phyloP scores from a whole-genome alignment of 1,140 invertebrate species.

The Agrilus planipennis region DNA sequence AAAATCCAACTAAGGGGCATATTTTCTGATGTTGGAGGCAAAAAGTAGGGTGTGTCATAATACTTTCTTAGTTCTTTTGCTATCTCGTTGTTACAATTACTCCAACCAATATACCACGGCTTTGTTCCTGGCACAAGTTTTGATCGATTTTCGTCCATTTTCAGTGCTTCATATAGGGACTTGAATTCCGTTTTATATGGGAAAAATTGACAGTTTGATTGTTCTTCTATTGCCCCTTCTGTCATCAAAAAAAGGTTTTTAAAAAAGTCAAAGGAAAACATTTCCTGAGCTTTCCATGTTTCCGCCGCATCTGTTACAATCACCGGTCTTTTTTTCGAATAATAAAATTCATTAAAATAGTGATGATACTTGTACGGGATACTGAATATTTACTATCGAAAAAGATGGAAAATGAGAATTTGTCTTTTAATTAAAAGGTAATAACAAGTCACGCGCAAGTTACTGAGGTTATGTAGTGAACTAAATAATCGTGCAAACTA shows the following conservation, averaged over 20 bases:
- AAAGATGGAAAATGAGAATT: too few relatives aligned
- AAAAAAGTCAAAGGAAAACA: conserved; percentile 68
- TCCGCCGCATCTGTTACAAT: conserved; percentile 69
- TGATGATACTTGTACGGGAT: too few relatives aligned
- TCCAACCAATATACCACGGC: conserved; percentile 90
- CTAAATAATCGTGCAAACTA: too few relatives aligned
- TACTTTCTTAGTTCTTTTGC: conserved; percentile 63
- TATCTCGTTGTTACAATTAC: conserved; percentile 75
- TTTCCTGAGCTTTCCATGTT: conserved; percentile 63
- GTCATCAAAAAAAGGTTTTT: conserved; percentile 54
- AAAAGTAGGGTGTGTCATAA: conserved; percentile 78
- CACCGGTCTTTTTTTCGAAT: conserved; percentile 66
- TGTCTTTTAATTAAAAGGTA: too few relatives aligned
- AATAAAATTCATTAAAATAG: conserved; percentile 53
- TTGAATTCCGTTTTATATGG: conserved; percentile 80
- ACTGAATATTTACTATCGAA: too few relatives aligned
- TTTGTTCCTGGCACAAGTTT: conserved; percentile 47
- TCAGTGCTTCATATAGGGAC: conserved; percentile 63
- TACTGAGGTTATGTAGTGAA: too few relatives aligned
- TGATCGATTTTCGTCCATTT: conserved; percentile 58
- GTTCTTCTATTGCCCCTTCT: conserved; percentile 38
- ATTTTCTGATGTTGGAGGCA: conserved; percentile 70
- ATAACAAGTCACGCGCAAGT: too few relatives aligned
- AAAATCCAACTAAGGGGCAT: conserved; percentile 91
- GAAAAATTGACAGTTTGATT: conserved; percentile 75